Evolutionary conservation across 2,888 invertebrate genomes (phyloP).

Genomic region (Helobdella robusta): DNA sequence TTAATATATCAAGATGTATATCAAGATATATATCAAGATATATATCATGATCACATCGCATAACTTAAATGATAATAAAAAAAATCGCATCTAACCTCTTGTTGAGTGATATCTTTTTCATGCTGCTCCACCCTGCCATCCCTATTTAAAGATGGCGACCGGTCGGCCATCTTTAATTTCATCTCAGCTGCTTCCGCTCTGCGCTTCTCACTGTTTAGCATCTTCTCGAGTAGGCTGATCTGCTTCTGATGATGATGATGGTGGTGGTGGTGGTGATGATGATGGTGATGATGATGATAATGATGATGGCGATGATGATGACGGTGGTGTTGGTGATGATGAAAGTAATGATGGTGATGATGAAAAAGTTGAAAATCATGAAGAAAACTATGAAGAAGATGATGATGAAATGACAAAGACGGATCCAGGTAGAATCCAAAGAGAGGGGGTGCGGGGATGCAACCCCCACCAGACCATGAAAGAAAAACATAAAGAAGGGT

Average conservation of each 20-base stretch:
- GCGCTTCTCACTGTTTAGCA: constrained; percentile 45
- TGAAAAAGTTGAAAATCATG: neutral
- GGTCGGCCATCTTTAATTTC: constrained; percentile 38
- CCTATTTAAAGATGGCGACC: constrained; percentile 37
- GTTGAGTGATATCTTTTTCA: constrained; percentile 44
- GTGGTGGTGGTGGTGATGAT: too few species aligned
- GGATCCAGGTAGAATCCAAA: too few species aligned
- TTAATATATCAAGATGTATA: too few species aligned
- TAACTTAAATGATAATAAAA: constrained; percentile 10
- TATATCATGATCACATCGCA: too few species aligned
- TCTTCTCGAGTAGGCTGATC: constrained; percentile 42
- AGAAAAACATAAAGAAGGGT: too few species aligned
- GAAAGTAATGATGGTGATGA: too few species aligned
- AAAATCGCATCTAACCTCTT: constrained; percentile 38
- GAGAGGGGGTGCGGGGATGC: too few species aligned
- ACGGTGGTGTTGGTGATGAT: too few species aligned
- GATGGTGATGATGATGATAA: too few species aligned
- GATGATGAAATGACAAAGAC: too few species aligned
- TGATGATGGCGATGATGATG: neutral
- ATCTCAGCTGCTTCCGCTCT: constrained; percentile 43
- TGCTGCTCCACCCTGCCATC: constrained; percentile 42
- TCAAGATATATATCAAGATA: too few species aligned
- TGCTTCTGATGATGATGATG: constrained; percentile 40
- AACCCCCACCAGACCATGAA: too few species aligned
- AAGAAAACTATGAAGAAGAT: neutral